Conservation (phyloP, 2,113 vertebrate species). For the Gnathonemus echidnorhynchus region DNA sequence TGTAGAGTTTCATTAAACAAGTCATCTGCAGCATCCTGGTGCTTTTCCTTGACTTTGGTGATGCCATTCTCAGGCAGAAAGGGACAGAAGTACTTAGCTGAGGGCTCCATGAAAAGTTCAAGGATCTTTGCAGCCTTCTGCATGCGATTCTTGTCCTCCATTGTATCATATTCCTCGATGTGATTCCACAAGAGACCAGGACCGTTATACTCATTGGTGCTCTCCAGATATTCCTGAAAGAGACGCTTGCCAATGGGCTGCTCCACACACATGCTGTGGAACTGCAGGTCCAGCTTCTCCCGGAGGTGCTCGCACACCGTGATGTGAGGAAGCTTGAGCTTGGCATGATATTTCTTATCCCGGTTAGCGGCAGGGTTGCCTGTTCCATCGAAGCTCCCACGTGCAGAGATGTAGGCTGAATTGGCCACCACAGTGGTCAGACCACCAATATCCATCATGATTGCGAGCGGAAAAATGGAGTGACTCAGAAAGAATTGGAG, state of each 20-base stretch:
- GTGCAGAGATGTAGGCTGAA: constrained; percentile 68
- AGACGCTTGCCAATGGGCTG: constrained; percentile 67
- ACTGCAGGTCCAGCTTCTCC: constrained; percentile 58
- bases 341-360: constrained; percentile 66
- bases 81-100: constrained; percentile 58
- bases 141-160: constrained; percentile 58
- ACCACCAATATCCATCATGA: constrained; percentile 65
- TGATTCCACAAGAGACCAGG: constrained; percentile 59
- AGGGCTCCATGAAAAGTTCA: constrained; percentile 61
- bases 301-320: constrained; percentile 60
- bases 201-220: constrained; percentile 52
- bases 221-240: constrained; percentile 62
- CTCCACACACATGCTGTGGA: constrained; percentile 53
- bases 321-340: constrained; percentile 68
- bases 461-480: background rate
- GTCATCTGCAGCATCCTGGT: constrained; percentile 42
- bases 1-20: constrained; percentile 53
- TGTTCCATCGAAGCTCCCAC: constrained; percentile 61
- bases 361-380: constrained; percentile 49
- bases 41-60: constrained; percentile 56
- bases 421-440: constrained; percentile 70
- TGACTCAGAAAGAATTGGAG: constrained; percentile 17
- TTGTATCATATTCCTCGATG: constrained; percentile 61
- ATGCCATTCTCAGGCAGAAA: constrained; percentile 57
- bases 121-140: constrained; percentile 61